Conservation (phyloP, 2,113 vertebrate genomes). For the Dicerorhinus sumatrensis region DNA sequence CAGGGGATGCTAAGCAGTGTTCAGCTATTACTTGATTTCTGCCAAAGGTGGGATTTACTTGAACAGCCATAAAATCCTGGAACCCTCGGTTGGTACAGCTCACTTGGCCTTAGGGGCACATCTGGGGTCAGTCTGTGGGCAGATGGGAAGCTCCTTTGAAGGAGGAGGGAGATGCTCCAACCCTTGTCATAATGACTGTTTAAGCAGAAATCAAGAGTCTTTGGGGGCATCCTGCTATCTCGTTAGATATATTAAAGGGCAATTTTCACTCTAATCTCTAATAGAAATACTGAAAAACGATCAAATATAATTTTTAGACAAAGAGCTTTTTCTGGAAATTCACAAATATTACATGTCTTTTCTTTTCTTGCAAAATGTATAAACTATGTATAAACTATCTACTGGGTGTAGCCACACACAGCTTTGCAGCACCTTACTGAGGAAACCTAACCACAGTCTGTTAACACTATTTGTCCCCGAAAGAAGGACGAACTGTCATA, state of each 20-base stretch:
- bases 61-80: background rate
- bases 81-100: background rate
- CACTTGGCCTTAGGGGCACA: background rate
- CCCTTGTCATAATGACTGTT: background rate
- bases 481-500: background rate
- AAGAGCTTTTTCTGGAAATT: background rate
- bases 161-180: background rate
- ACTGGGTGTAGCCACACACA: background rate
- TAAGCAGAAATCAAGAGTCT: background rate
- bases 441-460: background rate
- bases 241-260: background rate
- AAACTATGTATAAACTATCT: background rate
- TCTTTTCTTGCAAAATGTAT: background rate
- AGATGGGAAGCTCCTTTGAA: background rate
- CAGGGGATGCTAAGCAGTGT: background rate
- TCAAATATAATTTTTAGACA: background rate
- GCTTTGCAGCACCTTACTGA: background rate
- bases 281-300: background rate
- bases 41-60: background rate
- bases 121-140: background rate
- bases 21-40: background rate
- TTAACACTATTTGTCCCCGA: background rate
- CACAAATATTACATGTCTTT: background rate
- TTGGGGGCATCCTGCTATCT: background rate
- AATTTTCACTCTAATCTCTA: background rate